Conservation (phyloP, 2,113 vertebrate genomes). For the Ceyx margarethae region DNA sequence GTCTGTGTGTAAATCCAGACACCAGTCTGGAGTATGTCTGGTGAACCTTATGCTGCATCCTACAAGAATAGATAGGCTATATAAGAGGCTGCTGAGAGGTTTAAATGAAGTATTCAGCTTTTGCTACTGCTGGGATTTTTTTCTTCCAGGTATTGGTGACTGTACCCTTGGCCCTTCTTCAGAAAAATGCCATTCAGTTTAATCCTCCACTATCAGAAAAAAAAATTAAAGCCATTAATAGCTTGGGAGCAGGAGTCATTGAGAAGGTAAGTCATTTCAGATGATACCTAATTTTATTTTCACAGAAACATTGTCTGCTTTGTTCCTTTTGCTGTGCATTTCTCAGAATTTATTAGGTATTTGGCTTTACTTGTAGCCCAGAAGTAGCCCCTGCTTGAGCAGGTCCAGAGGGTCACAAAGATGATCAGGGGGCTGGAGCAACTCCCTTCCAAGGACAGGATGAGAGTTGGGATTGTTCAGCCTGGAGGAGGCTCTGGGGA, state of each 20-base stretch:
- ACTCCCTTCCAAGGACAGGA: no score
- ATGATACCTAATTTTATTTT: not conserved
- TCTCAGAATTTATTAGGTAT: not conserved
- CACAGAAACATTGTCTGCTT: not conserved
- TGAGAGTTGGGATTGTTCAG: no score
- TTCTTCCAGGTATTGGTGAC: constrained; percentile 87
- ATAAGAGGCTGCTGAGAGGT: not conserved
- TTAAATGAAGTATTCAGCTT: not conserved
- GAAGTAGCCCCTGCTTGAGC: no score
- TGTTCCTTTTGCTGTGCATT: not conserved
- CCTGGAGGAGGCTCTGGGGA: no score
- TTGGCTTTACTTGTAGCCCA: not conserved
- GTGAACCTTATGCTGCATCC: not conserved
- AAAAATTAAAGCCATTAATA: constrained; percentile 95
- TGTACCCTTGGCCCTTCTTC: constrained; percentile 88
- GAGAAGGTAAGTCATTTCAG: constrained; percentile 83
- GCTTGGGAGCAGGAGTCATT: constrained; percentile 91
- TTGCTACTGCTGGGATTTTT: not conserved
- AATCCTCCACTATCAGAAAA: constrained; percentile 87
- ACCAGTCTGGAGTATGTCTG: not conserved
- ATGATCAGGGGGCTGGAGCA: no score
- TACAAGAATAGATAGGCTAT: not conserved
- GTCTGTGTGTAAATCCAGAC: not conserved
- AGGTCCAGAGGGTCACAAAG: no score
- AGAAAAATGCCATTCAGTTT: constrained; percentile 90